Base-by-base conservation (phyloP, 2,113 vertebrate genomes). In the Budorcas taxicolor region DNA sequence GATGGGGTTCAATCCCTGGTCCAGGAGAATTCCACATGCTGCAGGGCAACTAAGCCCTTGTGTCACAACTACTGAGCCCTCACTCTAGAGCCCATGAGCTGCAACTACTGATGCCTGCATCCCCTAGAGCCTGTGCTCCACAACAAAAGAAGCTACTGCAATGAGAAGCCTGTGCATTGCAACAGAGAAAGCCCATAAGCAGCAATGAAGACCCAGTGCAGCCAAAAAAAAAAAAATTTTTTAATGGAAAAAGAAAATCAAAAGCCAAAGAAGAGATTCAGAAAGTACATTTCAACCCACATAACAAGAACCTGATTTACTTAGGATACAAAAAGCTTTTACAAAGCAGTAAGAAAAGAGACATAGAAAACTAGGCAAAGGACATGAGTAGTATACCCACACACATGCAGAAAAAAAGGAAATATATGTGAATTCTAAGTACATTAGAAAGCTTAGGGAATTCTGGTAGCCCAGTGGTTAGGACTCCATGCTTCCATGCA, bases 281-380 rank as follows among this genome's bases (percentile, higher is more conserved):
- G 52, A 92, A 96, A 87, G 71, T 83, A 92, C 80, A 87, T 81
- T 92, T 87, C 33, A 87, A 87, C 90, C 25, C 71, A 87, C 31
- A 80, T 67, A 52, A 91, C 50, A 71, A 87, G 57, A 31, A 33
- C 47, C 71, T 95, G 45, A 86, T 91, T 91, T 86, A 62, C 36
- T 90, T 84, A 36, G 55, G n/a, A 87, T 82, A 58, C 27, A 43
- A 84, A 95, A 84, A 36, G 43, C n/a, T 90, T 90, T 84, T 52
- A 84, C 11, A 60, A 71, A 82, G 33, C 27, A 50, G 15, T 27
- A 86, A 91, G 50, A 91, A 86, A 40, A 50, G 16, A 91, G 55
- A 95, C 87, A 80, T 47, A 62, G 53, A 86, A 86, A 86, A 91
- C 87, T 84, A 58, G 40, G 62, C 52, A 60, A 85, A 86, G 45